Evolutionary conservation across 2,888 invertebrate genomes (phyloP), one percentile per base, ranked within the genome.

Genomic region (Leptogaster cylindrica): DNA sequence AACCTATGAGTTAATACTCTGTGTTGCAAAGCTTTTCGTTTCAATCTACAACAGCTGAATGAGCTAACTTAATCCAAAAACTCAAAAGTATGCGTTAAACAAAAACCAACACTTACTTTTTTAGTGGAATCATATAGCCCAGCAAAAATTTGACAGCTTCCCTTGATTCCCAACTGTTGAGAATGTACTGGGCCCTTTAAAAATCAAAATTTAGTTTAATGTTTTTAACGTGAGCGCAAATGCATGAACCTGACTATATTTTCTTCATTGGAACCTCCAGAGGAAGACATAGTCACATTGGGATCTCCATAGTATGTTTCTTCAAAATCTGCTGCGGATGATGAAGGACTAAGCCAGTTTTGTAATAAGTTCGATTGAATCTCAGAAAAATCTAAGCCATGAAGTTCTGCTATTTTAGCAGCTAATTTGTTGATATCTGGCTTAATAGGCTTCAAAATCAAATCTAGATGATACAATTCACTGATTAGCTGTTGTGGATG

Each of bases 241-340:
- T 2, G 3, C 28, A 6, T 23, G 18, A 41, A 76, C 76, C 76
- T 75, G 65, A 76, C 73, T 1, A 79, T 77, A 73, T 77, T 78
- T 70, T 80, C 79, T 4, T 75, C 74, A 27, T 76, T 74, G 68
- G 72, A 75, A 4, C 69, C 68, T 7, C 72, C 74, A 1, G 14
- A 12, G 31, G 31, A 1, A n/a, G 50, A 6, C 31, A 51, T 39
- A 10, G 44, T 31, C 39, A 12, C 64, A 20, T 25, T 63, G 14
- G 70, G 74, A 73, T 79, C 79, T 67, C 80, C 81, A 67, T 77
- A 75, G 28, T 80, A 75, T 2, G 81, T 81, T 41, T 81, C 81
- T 65, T 81, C 81, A 14, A 79, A 25, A 7, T 78, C 74, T 2
- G 76, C 76, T 3, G 74, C 72, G 70, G 77, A 76, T 0, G 33